Evolutionary conservation across 2,113 vertebrate genomes (phyloP).

Genomic region (Carassius carassius): DNA sequence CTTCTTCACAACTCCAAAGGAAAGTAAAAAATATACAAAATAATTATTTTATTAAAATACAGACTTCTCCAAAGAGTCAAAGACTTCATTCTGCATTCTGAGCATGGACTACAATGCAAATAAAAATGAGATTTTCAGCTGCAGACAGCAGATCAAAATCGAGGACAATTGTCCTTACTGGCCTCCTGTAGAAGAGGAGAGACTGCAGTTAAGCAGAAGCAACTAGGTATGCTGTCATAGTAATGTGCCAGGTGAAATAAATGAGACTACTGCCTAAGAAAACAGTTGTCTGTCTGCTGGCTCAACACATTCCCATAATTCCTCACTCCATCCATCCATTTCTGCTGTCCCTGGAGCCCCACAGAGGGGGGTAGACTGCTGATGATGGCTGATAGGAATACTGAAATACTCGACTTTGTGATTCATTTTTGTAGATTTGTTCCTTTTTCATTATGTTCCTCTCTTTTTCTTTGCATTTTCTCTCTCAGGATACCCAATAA

Average conservation of each 20-base stretch:
- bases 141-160: slow-evolving; percentile 61
- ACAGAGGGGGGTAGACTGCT: slow-evolving; percentile 57
- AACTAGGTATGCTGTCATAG: not conserved
- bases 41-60: not conserved
- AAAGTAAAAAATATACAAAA: slow-evolving; percentile 10
- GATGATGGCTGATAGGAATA: slow-evolving; percentile 8
- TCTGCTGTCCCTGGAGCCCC: slow-evolving; percentile 27
- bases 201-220: slow-evolving; percentile 53
- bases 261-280: slow-evolving; percentile 11
- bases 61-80: not conserved
- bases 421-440: slow-evolving; percentile 22
- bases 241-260: not conserved
- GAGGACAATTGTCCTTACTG: slow-evolving; percentile 66
- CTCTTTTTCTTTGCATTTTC: not conserved
- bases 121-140: slow-evolving; percentile 59
- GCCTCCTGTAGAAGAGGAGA: slow-evolving; percentile 52
- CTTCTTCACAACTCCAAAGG: not conserved
- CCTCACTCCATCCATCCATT: slow-evolving; percentile 4
- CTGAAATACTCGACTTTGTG: not conserved
- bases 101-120: slow-evolving; percentile 56
- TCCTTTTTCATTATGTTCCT: not conserved
- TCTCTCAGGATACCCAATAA: slow-evolving; percentile 5
- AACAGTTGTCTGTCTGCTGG: slow-evolving; percentile 4
- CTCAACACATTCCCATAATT: slow-evolving; percentile 25
- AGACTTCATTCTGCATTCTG: slow-evolving; percentile 57